Percentiles rank a stretch among this genome's conserved stretches.
These are phyloP conservation scores for Mesitornis unicolor DNA, from an alignment of 2,113 vertebrate genomes.

Conservation along the genomic window DNA sequence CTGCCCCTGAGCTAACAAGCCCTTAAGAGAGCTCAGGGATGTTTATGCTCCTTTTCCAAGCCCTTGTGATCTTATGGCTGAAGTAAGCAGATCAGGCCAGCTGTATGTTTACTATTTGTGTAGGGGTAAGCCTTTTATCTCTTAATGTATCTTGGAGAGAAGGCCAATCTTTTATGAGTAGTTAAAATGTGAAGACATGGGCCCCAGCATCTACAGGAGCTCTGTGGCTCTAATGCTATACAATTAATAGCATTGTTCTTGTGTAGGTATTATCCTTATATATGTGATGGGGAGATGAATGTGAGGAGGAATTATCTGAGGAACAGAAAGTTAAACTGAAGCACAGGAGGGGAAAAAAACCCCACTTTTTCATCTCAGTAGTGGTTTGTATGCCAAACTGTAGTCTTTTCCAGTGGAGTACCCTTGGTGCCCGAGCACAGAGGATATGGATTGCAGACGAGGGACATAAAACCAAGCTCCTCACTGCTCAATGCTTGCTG, in stretches of 20 bases:
- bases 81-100: not conserved
- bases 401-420: not conserved
- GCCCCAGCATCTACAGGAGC: not conserved
- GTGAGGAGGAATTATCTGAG: not conserved
- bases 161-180: rapidly evolving
- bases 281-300: too few relatives aligned
- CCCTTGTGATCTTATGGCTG: not conserved
- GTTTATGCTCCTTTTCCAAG: not conserved
- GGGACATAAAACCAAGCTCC: not conserved
- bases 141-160: not conserved
- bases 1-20: not conserved
- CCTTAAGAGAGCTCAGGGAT: not conserved
- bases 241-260: rapidly evolving
- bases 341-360: too few relatives aligned
- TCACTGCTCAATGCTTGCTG: not conserved
- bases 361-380: too few relatives aligned
- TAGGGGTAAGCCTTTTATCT: not conserved
- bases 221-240: not conserved
- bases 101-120: not conserved
- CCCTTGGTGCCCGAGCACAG: not conserved
- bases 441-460: not conserved
- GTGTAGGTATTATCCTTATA: not conserved
- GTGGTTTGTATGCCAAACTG: not conserved
- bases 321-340: not conserved
- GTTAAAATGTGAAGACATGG: rapidly evolving